These are phyloP conservation scores for Heliconius ethilla DNA, from an alignment of 2,888 invertebrate species.

Conservation along the genomic window DNA sequence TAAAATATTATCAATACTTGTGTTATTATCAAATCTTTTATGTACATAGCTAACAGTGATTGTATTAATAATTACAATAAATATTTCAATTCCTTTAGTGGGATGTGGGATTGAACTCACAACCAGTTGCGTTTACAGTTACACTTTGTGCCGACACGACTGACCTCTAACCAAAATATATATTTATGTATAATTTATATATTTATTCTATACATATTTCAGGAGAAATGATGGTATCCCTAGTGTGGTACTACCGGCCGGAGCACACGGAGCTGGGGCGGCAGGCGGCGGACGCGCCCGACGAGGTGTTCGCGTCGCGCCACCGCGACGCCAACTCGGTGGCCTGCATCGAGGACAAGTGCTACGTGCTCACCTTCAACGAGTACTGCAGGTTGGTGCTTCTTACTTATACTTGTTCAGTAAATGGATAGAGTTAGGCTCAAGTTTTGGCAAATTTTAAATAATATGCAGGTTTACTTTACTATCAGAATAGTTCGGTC, in stretches of 20 bases:
- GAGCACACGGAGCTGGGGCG: conserved; percentile 97
- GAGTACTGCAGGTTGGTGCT: conserved; percentile 95
- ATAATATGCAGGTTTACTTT: too few species aligned
- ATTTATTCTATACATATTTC: conserved; percentile 45
- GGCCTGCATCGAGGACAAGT: conserved; percentile 98
- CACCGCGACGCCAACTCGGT: conserved; percentile 98
- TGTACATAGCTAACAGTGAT: not conserved
- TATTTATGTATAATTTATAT: not conserved
- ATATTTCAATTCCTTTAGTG: too few species aligned
- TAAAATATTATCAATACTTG: too few species aligned
- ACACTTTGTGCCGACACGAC: not conserved
- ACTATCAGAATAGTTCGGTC: too few species aligned
- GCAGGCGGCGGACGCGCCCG: conserved; percentile 88
- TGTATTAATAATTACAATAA: not conserved
- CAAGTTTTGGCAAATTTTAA: too few species aligned
- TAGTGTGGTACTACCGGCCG: conserved; percentile 98
- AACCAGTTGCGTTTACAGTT: too few species aligned
- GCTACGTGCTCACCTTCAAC: conserved; percentile 97
- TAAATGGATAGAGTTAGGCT: too few species aligned
- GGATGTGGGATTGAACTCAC: too few species aligned
- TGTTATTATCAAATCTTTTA: not conserved
- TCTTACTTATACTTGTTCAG: not conserved
- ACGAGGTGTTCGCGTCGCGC: conserved; percentile 97
- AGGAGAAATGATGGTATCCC: conserved; percentile 99
- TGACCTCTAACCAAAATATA: not conserved